A percentile compares a stretch with the other conserved stretches of the same genome.
phyloP scores from a whole-genome alignment of 1,140 invertebrate genomes.

The Drosophila cardini region DNA sequence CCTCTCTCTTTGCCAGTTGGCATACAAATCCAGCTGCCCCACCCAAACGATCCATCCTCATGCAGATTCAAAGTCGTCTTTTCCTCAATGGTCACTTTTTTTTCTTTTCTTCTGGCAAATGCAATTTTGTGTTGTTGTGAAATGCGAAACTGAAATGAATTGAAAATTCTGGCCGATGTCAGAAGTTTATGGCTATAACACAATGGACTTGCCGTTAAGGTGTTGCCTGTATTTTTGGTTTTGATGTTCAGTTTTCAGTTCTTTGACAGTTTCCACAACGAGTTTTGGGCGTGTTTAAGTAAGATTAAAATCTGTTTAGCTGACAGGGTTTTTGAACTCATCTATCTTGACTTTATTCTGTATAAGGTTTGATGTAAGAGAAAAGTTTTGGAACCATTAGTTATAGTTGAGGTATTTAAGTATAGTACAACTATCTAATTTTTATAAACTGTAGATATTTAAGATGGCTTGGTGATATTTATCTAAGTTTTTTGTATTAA shows the following conservation, averaged over 20 bases:
- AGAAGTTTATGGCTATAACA: slow-evolving; percentile 54
- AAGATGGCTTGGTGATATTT: no score
- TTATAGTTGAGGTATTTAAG: no score
- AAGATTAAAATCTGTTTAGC: background rate
- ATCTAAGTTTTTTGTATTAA: no score
- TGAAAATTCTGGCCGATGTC: slow-evolving; percentile 62
- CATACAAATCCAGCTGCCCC: slow-evolving; percentile 15
- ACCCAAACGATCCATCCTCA: slow-evolving; percentile 22
- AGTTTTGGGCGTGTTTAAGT: background rate
- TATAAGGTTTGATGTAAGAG: no score
- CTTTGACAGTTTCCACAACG: slow-evolving; percentile 31
- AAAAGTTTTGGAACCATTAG: no score
- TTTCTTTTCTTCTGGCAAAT: slow-evolving; percentile 27
- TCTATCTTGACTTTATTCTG: background rate
- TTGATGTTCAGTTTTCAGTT: slow-evolving; percentile 15
- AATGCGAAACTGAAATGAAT: slow-evolving; percentile 22
- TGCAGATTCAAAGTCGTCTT: background rate
- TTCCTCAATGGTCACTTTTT: slow-evolving; percentile 24
- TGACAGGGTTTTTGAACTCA: background rate
- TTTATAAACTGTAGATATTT: no score
- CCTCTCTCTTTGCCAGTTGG: background rate
- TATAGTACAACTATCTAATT: no score
- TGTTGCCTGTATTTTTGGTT: slow-evolving; percentile 11
- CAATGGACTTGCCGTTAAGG: slow-evolving; percentile 61
- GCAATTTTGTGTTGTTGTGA: slow-evolving; percentile 47